Percentiles rank a stretch among this genome's conserved stretches.
Evolutionary conservation across 2,113 vertebrate species (phyloP).

Genomic region (Laterallus jamaicensis): DNA sequence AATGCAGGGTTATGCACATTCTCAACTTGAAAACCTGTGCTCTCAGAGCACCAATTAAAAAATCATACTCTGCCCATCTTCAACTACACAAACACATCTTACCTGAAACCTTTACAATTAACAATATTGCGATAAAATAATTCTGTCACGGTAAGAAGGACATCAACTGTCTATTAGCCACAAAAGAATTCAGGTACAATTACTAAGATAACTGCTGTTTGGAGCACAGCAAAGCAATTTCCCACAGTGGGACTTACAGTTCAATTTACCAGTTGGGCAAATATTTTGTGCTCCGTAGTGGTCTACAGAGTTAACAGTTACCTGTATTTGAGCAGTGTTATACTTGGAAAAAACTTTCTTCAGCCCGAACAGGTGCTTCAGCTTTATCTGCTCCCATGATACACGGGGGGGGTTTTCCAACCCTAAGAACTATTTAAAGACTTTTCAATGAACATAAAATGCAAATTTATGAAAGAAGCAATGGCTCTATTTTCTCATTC

Average conservation of each 20-base stretch:
- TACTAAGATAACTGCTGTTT: conserved; percentile 85
- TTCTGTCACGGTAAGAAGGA: conserved; percentile 71
- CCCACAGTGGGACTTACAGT: conserved; percentile 83
- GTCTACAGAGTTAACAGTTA: conserved; percentile 82
- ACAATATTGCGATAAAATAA: conserved; percentile 68
- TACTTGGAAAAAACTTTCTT: conserved; percentile 77
- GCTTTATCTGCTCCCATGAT: conserved; percentile 26
- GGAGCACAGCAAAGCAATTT: conserved; percentile 86
- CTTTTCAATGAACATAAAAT: conserved; percentile 27
- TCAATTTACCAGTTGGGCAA: conserved; percentile 88
- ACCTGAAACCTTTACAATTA: conserved; percentile 60
- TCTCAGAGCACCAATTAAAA: conserved; percentile 72
- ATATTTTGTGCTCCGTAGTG: conserved; percentile 81
- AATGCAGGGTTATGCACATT: conserved; percentile 71
- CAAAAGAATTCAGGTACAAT: conserved; percentile 83
- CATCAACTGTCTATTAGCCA: conserved; percentile 76
- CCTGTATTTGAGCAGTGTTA: conserved; percentile 73
- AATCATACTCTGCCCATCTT: conserved; percentile 24
- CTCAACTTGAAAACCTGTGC: conserved; percentile 48
- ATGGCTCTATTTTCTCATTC: not conserved
- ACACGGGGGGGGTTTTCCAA: not conserved
- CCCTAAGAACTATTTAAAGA: not conserved
- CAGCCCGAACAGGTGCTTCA: conserved; percentile 67
- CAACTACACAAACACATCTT: not conserved
- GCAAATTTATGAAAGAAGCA: conserved; percentile 8